phyloP scores from a whole-genome alignment of 2,113 vertebrate genomes.

The Nannospalax galili region DNA sequence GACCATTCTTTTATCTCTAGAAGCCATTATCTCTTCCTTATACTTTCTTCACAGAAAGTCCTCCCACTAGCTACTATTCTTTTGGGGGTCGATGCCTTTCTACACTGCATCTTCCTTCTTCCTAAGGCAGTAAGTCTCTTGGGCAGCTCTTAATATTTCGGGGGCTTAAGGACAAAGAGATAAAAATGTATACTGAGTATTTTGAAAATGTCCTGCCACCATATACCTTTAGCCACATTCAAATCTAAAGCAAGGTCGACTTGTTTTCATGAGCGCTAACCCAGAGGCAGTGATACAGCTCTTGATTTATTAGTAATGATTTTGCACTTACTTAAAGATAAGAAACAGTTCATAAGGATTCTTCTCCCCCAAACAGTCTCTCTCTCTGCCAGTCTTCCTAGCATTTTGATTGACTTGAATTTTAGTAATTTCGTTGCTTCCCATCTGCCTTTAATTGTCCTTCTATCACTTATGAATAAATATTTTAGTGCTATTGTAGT shows the following conservation, averaged over 20 bases:
- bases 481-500: neutral
- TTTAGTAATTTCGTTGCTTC: conserved; percentile 12
- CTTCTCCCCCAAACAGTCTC: neutral
- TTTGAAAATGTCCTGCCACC: neutral
- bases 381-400: neutral
- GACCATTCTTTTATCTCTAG: neutral
- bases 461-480: neutral
- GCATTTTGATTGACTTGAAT: neutral
- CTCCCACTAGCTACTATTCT: neutral
- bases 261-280: neutral
- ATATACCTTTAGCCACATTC: neutral
- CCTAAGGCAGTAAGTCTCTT: neutral
- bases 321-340: neutral
- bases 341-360: neutral
- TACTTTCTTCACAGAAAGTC: neutral
- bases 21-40: neutral
- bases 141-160: neutral
- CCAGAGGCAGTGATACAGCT: neutral
- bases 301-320: no score
- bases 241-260: neutral
- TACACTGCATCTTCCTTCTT: neutral
- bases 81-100: neutral
- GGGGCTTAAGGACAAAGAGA: neutral
- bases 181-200: neutral
- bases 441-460: neutral